Evolutionary conservation across 2,797 vertebrate genomes (phyloP), one percentile per base, ranked within the genome.

Genomic region (Lophius americanus): DNA sequence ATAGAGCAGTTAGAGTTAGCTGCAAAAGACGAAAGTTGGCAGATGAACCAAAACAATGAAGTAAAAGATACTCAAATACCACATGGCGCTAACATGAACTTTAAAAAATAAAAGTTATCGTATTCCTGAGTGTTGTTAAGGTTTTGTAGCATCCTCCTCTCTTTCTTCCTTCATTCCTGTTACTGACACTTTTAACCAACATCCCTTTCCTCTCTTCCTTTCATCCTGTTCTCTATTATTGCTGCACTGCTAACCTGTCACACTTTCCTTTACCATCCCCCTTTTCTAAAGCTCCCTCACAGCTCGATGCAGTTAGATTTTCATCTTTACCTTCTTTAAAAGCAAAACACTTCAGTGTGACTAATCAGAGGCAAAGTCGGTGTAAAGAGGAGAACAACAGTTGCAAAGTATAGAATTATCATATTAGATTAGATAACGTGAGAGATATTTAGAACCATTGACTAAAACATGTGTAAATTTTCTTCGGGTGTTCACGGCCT

Each of bases 371-470:
- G 63, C 46, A 62, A 88, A 80, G 70, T 69, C 69, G 60, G 71
- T 10, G 51, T 74, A 71, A 65, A 76, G 79, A 65, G 9, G 7
- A 67, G 53, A 78, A 61, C 75, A 81, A 89, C 85, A 88, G 85
- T 86, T 88, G 85, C 76, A 85, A 82, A 75, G 75, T 63, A 69
- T 82, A 73, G 84, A 70, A 82, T 56, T 57, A 70, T 69, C 73
- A 74, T 63, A 75, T 76, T 51, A 51, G 62, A 60, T 51, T 70
- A 64, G 52, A 44, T 51, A 13, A 41, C 57, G 44, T 2, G 7
- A 66, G 55, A 4, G 5, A 65, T 46, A 53, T 58, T 57, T 52
- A 50, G 41, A 73, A 44, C 35, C 51, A 52, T 68, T 73, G 55
- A 62, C 62, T 53, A 67, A 70, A 73, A 66, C 13, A 8, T 33